Evolutionary conservation across 2,113 vertebrate genomes (phyloP).

Genomic region (Zosterops borbonicus): DNA sequence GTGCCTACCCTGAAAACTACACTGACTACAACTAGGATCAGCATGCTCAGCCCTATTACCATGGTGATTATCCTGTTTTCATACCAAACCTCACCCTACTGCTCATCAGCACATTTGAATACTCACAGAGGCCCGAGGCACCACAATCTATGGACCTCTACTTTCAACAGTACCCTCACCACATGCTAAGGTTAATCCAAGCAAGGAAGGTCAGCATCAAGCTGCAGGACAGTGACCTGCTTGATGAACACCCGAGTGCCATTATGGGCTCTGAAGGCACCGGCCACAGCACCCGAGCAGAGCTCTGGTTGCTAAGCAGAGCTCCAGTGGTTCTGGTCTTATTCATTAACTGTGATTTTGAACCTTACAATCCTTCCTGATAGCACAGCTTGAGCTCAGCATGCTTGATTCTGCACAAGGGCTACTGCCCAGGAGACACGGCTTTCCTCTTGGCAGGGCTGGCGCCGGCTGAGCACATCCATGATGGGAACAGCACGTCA

Average conservation of each 20-base stretch:
- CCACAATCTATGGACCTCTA: not conserved
- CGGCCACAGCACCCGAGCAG: not conserved
- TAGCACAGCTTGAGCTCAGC: not conserved
- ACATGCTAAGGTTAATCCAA: not conserved
- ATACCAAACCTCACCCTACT: not conserved
- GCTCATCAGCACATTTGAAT: not conserved
- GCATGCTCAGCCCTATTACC: not conserved
- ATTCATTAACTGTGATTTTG: not conserved
- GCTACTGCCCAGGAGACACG: not conserved
- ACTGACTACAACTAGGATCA: not conserved
- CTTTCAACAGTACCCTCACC: not conserved
- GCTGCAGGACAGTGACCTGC: not conserved
- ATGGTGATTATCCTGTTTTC: not conserved
- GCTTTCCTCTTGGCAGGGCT: not conserved
- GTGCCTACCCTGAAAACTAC: not conserved
- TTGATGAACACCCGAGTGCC: not conserved
- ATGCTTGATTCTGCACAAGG: not conserved
- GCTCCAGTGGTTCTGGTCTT: not conserved
- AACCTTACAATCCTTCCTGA: not conserved
- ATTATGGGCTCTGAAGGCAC: not conserved
- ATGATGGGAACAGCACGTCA: not conserved
- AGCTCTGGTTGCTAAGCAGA: not conserved
- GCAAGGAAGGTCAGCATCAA: not conserved
- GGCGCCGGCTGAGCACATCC: not conserved
- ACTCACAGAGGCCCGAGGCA: not conserved